phyloP scores from a whole-genome alignment of 1,140 invertebrate species.

The Ooceraea biroi region DNA sequence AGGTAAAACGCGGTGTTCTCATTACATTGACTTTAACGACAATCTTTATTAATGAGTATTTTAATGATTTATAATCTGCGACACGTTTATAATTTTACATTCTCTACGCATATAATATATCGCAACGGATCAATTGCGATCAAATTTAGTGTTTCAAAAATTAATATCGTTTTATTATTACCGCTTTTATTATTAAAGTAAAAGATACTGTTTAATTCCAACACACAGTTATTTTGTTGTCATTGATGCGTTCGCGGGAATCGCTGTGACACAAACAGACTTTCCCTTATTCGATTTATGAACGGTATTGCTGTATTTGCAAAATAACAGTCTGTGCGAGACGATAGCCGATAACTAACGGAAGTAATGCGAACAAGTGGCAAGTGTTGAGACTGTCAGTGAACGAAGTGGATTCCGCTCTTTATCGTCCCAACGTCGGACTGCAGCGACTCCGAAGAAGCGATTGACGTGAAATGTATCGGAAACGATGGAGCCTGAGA shows the following conservation, averaged over 20 bases:
- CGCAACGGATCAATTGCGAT: too few species aligned
- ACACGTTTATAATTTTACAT: too few species aligned
- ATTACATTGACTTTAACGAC: too few species aligned
- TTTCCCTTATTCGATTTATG: not conserved
- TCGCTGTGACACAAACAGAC: not conserved
- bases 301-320: not conserved
- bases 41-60: too few species aligned
- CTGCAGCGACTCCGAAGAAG: conserved; percentile 64
- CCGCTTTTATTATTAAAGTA: too few species aligned
- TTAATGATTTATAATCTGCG: too few species aligned
- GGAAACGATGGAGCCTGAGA: conserved; percentile 76
- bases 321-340: conserved; percentile 4
- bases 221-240: not conserved
- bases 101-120: too few species aligned
- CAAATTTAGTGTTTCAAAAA: too few species aligned
- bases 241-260: not conserved
- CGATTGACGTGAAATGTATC: conserved; percentile 78
- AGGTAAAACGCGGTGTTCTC: too few species aligned
- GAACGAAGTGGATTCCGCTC: conserved; percentile 40
- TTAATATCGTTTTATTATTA: too few species aligned
- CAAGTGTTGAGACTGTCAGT: conserved; percentile 33
- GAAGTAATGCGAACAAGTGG: conserved; percentile 12
- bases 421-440: conserved; percentile 43
- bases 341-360: conserved; percentile 17
- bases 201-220: not conserved